A percentile compares a stretch with the other conserved stretches of the same genome.
phyloP scores from a whole-genome alignment of 2,797 vertebrate species.

The Typhlichthys eigenmanni region DNA sequence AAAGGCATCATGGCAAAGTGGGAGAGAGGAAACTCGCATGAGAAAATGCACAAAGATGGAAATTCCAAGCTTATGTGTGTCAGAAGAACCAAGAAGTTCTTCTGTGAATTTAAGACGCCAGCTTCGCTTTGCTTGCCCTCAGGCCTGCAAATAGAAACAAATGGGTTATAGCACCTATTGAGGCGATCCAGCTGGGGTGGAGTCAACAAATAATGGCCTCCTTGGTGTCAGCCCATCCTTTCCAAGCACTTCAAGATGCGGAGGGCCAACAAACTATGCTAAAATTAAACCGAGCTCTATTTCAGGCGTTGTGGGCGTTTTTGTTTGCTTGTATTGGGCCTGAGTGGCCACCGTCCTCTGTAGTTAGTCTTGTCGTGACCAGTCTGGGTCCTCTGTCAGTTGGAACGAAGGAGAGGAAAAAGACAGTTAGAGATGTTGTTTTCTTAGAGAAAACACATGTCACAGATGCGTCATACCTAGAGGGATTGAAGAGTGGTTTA shows the following conservation, averaged over 20 bases:
- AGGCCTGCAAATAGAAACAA: conserved; percentile 8
- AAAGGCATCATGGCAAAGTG: background rate
- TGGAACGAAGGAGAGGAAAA: conserved; percentile 17
- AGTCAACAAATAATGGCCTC: conserved; percentile 52
- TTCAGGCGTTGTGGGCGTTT: conserved; percentile 44
- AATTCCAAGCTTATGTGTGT: too few relatives aligned
- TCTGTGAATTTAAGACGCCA: background rate
- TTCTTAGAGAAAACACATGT: conserved; percentile 24
- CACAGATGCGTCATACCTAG: conserved; percentile 8
- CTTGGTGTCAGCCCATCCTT: conserved; percentile 46
- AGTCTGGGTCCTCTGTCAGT: conserved; percentile 26
- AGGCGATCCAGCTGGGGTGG: conserved; percentile 52
- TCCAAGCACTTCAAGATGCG: conserved; percentile 61
- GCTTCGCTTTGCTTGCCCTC: conserved; percentile 1
- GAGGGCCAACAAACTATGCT: conserved; percentile 40
- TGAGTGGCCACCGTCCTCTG: conserved; percentile 44
- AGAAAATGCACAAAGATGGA: too few relatives aligned
- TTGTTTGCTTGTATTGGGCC: conserved; percentile 50
- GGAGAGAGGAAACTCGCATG: background rate
- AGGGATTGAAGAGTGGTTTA: conserved; percentile 28
- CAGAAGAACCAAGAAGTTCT: background rate
- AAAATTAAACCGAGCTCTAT: conserved; percentile 64
- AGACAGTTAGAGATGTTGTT: conserved; percentile 12
- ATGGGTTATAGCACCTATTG: conserved; percentile 11
- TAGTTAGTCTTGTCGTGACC: conserved; percentile 54